Evolutionary conservation across 2,797 vertebrate species (phyloP).

Genomic region (Enteromius afrohamiltoni): DNA sequence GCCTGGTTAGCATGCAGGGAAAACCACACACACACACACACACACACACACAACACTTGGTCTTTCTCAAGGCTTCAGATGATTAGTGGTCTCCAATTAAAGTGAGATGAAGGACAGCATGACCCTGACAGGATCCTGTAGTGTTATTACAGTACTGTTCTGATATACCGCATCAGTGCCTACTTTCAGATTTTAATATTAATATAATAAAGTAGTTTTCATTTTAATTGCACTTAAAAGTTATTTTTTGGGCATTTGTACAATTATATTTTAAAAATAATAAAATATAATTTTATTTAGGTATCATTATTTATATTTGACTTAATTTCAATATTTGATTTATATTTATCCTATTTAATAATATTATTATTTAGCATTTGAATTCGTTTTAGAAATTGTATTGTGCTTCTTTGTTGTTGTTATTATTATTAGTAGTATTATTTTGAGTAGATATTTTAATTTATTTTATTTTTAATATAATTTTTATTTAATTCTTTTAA

Average conservation of each 20-base stretch:
- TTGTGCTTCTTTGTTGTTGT: background rate
- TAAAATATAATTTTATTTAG: background rate
- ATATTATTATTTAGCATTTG: too few species aligned
- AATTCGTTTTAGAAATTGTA: background rate
- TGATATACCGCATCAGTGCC: background rate
- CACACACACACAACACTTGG: background rate
- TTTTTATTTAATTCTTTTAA: background rate
- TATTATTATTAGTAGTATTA: background rate
- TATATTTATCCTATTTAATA: background rate
- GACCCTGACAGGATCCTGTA: background rate
- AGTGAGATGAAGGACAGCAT: background rate
- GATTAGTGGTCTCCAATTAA: background rate
- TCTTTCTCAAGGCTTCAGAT: too few species aligned
- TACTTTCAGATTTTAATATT: background rate
- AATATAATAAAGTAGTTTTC: background rate
- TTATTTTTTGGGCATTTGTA: background rate
- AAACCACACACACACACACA: background rate
- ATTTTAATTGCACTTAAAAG: background rate
- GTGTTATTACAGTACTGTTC: background rate
- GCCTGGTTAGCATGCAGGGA: background rate
- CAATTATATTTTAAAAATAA: too few species aligned
- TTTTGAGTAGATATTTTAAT: background rate
- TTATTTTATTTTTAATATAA: background rate
- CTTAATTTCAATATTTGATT: background rate
- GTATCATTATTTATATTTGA: background rate